Conservation (phyloP, 2,888 invertebrate species). For the Hofmannophila pseudospretella region DNA sequence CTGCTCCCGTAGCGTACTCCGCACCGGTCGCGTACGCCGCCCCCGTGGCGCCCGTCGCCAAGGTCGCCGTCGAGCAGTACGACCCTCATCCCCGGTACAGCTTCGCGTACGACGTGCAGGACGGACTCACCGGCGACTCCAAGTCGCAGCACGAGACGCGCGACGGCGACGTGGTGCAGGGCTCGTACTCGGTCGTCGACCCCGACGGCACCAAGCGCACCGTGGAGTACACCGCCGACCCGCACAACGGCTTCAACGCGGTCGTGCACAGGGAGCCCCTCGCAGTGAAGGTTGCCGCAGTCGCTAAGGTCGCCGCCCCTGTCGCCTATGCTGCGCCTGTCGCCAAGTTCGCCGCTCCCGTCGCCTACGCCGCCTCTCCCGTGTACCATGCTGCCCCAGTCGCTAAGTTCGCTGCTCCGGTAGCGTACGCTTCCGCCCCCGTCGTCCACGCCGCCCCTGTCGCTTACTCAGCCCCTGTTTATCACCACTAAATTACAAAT, state of each 20-base stretch:
- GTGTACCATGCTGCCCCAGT: slow-evolving; percentile 14
- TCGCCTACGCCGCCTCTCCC: slow-evolving; percentile 29
- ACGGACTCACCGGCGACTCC: slow-evolving; percentile 69
- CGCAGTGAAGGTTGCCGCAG: slow-evolving; percentile 35
- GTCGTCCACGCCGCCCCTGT: slow-evolving; percentile 24
- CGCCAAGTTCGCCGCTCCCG: not conserved
- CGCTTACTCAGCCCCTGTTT: not conserved
- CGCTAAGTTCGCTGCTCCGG: slow-evolving; percentile 21
- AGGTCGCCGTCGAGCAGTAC: slow-evolving; percentile 45
- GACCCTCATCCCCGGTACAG: slow-evolving; percentile 58
- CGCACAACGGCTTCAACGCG: slow-evolving; percentile 75
- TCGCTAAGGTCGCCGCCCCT: slow-evolving; percentile 28
- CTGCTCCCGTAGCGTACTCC: slow-evolving; percentile 36
- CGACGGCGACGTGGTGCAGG: slow-evolving; percentile 65
- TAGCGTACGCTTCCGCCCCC: slow-evolving; percentile 5
- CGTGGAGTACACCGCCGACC: slow-evolving; percentile 71
- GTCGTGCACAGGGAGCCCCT: slow-evolving; percentile 69
- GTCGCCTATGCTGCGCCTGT: not conserved
- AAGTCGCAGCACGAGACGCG: slow-evolving; percentile 66
- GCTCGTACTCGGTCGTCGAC: slow-evolving; percentile 75
- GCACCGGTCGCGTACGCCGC: slow-evolving; percentile 25
- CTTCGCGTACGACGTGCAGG: slow-evolving; percentile 77
- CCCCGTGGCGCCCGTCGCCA: slow-evolving; percentile 31
- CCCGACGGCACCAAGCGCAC: slow-evolving; percentile 76
- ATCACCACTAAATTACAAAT: slow-evolving; percentile 6